Evolutionary conservation across 2,113 vertebrate genomes (phyloP).

Genomic region (Prinia subflava): DNA sequence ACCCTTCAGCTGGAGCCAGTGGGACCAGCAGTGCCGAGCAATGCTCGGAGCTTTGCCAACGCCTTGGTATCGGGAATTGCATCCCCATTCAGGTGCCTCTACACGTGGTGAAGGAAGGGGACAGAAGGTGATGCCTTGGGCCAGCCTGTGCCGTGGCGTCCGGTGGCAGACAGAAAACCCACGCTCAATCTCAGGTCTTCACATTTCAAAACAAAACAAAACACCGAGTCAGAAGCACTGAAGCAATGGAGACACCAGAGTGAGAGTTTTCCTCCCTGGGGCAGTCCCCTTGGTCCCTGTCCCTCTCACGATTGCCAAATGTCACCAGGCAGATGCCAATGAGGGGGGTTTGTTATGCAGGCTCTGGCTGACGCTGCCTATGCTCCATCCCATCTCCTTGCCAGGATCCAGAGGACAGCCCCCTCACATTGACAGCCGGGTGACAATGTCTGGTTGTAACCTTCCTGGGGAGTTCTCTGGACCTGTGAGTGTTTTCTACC

Average conservation of each 20-base stretch:
- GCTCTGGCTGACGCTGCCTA: neutral
- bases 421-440: neutral
- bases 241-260: neutral
- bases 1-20: conserved; percentile 22
- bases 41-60: conserved; percentile 11
- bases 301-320: neutral
- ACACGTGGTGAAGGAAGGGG: conserved; percentile 55
- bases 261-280: neutral
- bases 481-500: neutral
- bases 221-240: conserved; percentile 22
- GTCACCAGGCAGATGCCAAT: neutral
- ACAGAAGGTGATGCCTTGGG: conserved; percentile 32
- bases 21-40: conserved; percentile 8
- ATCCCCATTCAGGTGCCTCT: conserved; percentile 73
- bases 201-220: conserved; percentile 30
- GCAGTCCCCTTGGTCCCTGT: neutral
- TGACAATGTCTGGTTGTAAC: neutral
- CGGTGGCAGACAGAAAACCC: conserved; percentile 58
- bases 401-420: neutral
- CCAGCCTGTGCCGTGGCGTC: conserved; percentile 17
- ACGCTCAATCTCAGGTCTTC: conserved; percentile 80
- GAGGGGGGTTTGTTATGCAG: neutral
- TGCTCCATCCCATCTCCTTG: neutral
- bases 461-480: neutral
- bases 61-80: conserved; percentile 66